Evolutionary conservation across 2,113 vertebrate species (phyloP).

Genomic region (Thryonomys swinderianus): DNA sequence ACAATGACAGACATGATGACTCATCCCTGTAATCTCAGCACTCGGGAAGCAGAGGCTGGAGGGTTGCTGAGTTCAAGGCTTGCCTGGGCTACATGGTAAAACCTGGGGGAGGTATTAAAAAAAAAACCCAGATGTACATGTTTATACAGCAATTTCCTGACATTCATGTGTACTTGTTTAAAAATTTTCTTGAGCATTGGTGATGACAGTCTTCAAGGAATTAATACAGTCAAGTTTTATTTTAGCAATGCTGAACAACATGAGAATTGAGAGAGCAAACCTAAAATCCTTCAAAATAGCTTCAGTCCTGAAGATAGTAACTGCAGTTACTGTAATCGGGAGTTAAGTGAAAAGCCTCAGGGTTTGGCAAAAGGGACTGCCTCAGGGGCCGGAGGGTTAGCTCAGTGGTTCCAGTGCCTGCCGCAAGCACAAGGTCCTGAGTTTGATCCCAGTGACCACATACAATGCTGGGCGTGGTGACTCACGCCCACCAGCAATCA

Average conservation of each 20-base stretch:
- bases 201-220: constrained; percentile 86
- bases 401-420: no score
- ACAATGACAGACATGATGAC: no score
- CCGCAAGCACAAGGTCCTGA: no score
- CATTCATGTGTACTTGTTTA: constrained; percentile 91
- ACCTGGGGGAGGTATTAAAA: no score
- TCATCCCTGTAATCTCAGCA: no score
- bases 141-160: constrained; percentile 93
- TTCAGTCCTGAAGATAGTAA: constrained; percentile 86
- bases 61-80: no score
- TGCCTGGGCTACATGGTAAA: no score
- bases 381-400: no score
- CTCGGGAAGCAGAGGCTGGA: no score
- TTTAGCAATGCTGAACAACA: constrained; percentile 83
- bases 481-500: no score
- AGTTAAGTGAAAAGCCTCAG: not conserved
- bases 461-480: no score
- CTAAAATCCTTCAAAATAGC: constrained; percentile 89
- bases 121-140: constrained; percentile 88
- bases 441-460: no score
- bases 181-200: constrained; percentile 91
- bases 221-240: constrained; percentile 86
- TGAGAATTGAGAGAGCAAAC: constrained; percentile 67
- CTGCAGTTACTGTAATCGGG: constrained; percentile 69
- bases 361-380: not conserved